These are phyloP conservation scores for Ennomos erosarius DNA, from an alignment of 2,888 invertebrate genomes.

Conservation along the genomic window DNA sequence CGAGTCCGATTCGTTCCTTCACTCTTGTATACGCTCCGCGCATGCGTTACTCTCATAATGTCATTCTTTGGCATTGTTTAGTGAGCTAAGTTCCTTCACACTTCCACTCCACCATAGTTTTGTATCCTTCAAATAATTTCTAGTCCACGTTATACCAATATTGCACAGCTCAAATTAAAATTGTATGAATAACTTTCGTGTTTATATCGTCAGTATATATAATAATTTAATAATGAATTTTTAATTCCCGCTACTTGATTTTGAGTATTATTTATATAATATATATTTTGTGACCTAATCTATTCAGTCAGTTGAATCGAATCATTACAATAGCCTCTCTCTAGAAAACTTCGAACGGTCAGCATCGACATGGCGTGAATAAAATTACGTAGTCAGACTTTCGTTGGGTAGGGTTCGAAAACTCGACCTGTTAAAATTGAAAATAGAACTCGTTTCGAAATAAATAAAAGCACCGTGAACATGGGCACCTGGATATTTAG, in stretches of 20 bases:
- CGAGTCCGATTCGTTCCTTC: constrained; percentile 61
- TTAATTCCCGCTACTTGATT: constrained; percentile 44
- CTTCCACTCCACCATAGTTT: constrained; percentile 53
- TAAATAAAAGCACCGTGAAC: constrained; percentile 54
- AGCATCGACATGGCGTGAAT: constrained; percentile 50
- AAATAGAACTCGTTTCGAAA: constrained; percentile 50
- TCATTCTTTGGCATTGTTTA: constrained; percentile 84
- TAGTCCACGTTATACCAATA: constrained; percentile 57
- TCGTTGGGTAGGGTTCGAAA: constrained; percentile 39
- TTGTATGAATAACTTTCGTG: constrained; percentile 42
- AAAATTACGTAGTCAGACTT: constrained; percentile 49
- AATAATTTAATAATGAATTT: constrained; percentile 31
- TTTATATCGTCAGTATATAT: constrained; percentile 14
- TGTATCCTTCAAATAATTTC: constrained; percentile 43
- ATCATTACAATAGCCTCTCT: constrained; percentile 83
- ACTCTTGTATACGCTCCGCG: constrained; percentile 60
- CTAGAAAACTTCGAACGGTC: constrained; percentile 63
- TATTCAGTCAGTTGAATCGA: constrained; percentile 83
- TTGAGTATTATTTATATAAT: constrained; percentile 67
- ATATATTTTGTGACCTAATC: constrained; percentile 75
- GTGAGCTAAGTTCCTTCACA: constrained; percentile 75
- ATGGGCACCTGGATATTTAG: constrained; percentile 50
- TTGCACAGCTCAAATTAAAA: constrained; percentile 66
- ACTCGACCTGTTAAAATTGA: constrained; percentile 35
- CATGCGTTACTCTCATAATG: constrained; percentile 59